Base-by-base conservation (phyloP, 2,797 vertebrate genomes). In the Peromyscus eremicus region DNA sequence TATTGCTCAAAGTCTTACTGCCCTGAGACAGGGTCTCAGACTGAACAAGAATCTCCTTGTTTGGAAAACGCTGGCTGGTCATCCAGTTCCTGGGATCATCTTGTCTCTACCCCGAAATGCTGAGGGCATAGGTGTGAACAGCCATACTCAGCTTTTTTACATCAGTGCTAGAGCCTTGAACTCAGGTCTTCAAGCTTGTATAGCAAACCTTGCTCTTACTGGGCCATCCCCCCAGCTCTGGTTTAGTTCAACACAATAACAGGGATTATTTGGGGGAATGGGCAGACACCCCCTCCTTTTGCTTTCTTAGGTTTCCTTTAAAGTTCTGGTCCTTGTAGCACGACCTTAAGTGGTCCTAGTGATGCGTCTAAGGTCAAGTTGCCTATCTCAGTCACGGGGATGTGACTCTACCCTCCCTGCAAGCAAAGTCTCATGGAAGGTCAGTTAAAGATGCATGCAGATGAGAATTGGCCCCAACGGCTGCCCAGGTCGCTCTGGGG, bases 191-290 rank as follows among this genome's bases (percentile, higher is more conserved):
- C 68, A 57, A 29, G 49, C 16, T 57, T 40, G 14, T 12, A 4
- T 16, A 9, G 3, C 21, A 21, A 86, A 14, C 43, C 46, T 85
- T 0, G 0, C 6, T 52, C 43, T 52, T 37, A 37, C 34, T 0
- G 29, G 40, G 37, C 27, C 60, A 27, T 1, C 57, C 14, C 5
- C 60, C 40, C 40, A 68, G 43, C 43, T 46, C 49, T 71, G 49
- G n/a, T 57, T 55, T 57, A 87, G 29, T 75, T 60, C 43, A 60
- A 75, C 52, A 57, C 70, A 23, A 40, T 34, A 62, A 34, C 27
- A 43, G 70, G 17, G 25, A 14, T 40, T 29, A 43, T 60, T 88
- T 43, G 17, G 37, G 29, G 29, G 16, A 73, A 29, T 29, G 68
- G 10, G 40, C 27, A 32, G 14, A 21, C 32, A 75, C 25, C 25